A percentile compares a stretch with the other conserved stretches of the same genome.
These are phyloP conservation scores for Riparia riparia DNA, from an alignment of 2,113 vertebrate genomes.

Conservation along the genomic window DNA sequence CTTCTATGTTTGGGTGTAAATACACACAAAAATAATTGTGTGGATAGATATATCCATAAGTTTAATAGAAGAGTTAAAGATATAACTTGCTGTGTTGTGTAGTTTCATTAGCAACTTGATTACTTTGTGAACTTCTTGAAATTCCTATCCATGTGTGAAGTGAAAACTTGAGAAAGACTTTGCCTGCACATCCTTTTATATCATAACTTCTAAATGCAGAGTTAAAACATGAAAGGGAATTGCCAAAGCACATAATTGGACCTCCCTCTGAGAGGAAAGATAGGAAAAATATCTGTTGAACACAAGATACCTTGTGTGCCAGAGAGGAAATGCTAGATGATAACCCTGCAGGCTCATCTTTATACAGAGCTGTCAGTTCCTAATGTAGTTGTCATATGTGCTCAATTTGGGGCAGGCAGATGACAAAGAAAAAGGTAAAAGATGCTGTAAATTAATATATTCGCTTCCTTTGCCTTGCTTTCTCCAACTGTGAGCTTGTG, in stretches of 20 bases:
- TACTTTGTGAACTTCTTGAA: neutral
- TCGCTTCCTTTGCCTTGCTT: neutral
- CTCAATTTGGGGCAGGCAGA: neutral
- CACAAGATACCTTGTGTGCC: neutral
- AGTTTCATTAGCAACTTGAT: neutral
- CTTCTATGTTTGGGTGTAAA: neutral
- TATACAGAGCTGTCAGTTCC: neutral
- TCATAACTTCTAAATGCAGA: neutral
- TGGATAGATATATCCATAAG: accelerated
- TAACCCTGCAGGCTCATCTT: neutral
- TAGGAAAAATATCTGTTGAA: neutral
- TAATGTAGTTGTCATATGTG: neutral
- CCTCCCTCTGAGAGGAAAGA: neutral
- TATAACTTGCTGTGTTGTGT: neutral
- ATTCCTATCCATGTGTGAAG: neutral
- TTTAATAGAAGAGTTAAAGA: neutral
- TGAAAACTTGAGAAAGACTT: neutral
- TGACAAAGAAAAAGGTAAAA: neutral
- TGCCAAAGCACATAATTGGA: neutral
- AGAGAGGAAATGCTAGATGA: neutral
- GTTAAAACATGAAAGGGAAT: neutral
- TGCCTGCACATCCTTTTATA: neutral
- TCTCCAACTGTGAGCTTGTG: neutral
- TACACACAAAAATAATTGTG: neutral
- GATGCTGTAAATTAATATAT: neutral